Evolutionary conservation across 2,888 invertebrate genomes (phyloP), one percentile per base, ranked within the genome.

Genomic region (Nemoura dubitans): DNA sequence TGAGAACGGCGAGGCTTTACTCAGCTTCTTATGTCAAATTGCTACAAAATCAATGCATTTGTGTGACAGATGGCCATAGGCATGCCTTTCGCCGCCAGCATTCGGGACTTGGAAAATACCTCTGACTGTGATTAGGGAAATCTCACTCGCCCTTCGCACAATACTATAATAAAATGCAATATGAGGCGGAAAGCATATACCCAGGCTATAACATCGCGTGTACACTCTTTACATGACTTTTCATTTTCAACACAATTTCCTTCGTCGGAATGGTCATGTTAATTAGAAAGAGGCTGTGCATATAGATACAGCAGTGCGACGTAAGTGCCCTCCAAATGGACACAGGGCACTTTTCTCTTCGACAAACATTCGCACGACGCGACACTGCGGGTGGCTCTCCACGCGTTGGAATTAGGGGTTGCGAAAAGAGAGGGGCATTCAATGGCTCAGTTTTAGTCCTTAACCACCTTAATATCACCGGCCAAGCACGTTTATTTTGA

Each of bases 401-500:
- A 29, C 25, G 83, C 83, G 83, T 42, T 42, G 27, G 84, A 84
- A 84, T 84, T 84, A 84, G 76, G 59, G 84, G 76, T 59, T 27
- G 0, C 21, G 29, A 84, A 84, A 84, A 84, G 84, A 84, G 84
- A 84, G 84, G 84, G 84, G 84, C 26, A 27, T 29, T 14, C 26
- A 84, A 84, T 84, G 84, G 84, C 84, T 84, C 43, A 84, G 84
- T 42, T 84, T 59, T 84, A 84, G 84, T 76, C 76, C 43, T 81
- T 81, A 81, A 81, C 81, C 81, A 81, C 81, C 84, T 84, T 84
- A 84, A 84, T 84, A 27, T 84, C 59, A 84, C 84, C 27, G 76
- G 28, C 59, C 59, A 25, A 26, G 83, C 85, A 86, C 87, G 84
- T 87, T 87, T 87, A 87, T 87, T 87, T 87, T 87, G 87, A 87